These are phyloP conservation scores for Amphiprion clarkii DNA, from an alignment of 2,797 vertebrate species.

Conservation along the genomic window DNA sequence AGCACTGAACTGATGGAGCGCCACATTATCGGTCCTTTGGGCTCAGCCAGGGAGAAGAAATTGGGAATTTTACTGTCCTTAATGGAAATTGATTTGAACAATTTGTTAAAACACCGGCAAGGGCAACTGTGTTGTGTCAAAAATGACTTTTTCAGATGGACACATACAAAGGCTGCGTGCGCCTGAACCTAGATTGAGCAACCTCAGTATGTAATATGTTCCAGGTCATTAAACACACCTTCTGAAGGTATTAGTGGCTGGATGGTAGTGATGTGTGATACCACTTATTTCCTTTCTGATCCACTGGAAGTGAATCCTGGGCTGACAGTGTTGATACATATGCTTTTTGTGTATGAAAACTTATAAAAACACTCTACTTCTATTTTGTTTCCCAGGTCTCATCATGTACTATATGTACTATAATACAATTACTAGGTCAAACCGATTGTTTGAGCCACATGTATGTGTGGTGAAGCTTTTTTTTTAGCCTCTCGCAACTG, in stretches of 20 bases:
- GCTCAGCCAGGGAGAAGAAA: constrained; percentile 46
- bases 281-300: no score
- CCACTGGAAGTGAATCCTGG: no score
- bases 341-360: no score
- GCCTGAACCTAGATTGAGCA: constrained; percentile 56
- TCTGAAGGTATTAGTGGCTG: constrained; percentile 50
- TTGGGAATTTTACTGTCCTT: constrained; percentile 43
- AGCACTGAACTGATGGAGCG: constrained; percentile 42
- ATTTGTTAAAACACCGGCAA: constrained; percentile 64
- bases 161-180: constrained; percentile 37
- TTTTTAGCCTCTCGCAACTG: no score
- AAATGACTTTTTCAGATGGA: constrained; percentile 48
- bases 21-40: constrained; percentile 54
- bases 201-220: constrained; percentile 63
- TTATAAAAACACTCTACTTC: no score
- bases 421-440: no score
- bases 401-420: no score
- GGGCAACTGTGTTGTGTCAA: constrained; percentile 49
- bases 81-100: constrained; percentile 67
- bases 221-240: constrained; percentile 64
- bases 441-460: no score
- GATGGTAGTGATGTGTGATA: constrained; percentile 2
- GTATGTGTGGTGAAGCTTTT: no score
- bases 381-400: no score
- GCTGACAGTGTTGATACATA: no score